A percentile compares a stretch with the other conserved stretches of the same genome.
These are phyloP conservation scores for Drosophila lacicola DNA, from an alignment of 2,888 invertebrate genomes.

Conservation along the genomic window DNA sequence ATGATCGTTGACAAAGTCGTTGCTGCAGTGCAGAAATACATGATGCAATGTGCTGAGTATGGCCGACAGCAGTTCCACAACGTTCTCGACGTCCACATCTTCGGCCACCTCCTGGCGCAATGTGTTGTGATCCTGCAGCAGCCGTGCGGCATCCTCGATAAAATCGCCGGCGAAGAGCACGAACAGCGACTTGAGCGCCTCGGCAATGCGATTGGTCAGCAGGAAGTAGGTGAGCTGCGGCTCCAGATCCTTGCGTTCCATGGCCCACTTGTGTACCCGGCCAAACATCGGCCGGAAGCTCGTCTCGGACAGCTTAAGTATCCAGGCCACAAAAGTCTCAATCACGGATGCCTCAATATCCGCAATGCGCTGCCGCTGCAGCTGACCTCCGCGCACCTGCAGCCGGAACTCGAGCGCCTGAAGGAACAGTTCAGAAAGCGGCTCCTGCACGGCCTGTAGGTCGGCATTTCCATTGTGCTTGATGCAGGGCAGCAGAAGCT, in stretches of 20 bases:
- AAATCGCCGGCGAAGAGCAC: slow-evolving; percentile 95
- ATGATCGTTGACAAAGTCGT: slow-evolving; percentile 93
- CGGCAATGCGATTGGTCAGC: slow-evolving; percentile 91
- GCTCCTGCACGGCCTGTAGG: slow-evolving; percentile 88
- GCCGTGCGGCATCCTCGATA: slow-evolving; percentile 91
- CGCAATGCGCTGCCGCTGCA: slow-evolving; percentile 85
- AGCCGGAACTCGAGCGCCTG: slow-evolving; percentile 89
- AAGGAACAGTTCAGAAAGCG: slow-evolving; percentile 91
- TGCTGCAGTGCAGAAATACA: slow-evolving; percentile 93
- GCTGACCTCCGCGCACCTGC: slow-evolving; percentile 84
- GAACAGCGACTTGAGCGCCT: slow-evolving; percentile 93
- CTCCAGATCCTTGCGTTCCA: slow-evolving; percentile 85
- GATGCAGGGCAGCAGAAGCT: slow-evolving; percentile 91
- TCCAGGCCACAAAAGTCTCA: slow-evolving; percentile 91
- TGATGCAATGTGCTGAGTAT: slow-evolving; percentile 91
- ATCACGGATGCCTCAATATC: slow-evolving; percentile 91
- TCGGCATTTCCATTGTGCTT: slow-evolving; percentile 88
- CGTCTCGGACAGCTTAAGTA: slow-evolving; percentile 94
- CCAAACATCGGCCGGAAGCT: slow-evolving; percentile 95
- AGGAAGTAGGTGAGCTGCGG: slow-evolving; percentile 89
- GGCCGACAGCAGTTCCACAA: slow-evolving; percentile 86
- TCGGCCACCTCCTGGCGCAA: slow-evolving; percentile 86
- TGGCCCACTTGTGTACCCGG: slow-evolving; percentile 94
- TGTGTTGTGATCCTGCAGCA: slow-evolving; percentile 90
- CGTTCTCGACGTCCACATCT: slow-evolving; percentile 80